Percentiles rank a stretch among this genome's conserved stretches.
phyloP scores from a whole-genome alignment of 1,140 invertebrate genomes.

The Octopus bimaculoides region DNA sequence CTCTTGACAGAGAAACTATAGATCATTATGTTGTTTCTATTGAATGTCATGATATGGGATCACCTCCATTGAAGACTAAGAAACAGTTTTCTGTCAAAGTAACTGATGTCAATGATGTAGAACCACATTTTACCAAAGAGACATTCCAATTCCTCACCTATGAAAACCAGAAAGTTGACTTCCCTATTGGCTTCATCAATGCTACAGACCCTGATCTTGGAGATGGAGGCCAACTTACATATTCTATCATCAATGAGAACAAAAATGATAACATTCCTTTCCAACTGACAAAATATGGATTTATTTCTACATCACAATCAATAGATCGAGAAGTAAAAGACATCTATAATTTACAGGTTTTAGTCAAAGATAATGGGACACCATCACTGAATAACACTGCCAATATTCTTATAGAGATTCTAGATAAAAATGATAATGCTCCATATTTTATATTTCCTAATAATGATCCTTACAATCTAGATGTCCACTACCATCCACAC shows the following conservation, averaged over 20 bases:
- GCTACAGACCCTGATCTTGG: slow-evolving; percentile 3
- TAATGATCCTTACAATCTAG: too few species aligned
- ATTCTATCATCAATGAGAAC: not conserved
- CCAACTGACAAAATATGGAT: not conserved
- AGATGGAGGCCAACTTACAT: not conserved
- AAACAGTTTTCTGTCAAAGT: not conserved
- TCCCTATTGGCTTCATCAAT: not conserved
- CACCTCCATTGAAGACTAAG: slow-evolving; percentile 19
- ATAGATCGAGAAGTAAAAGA: not conserved
- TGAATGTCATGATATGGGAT: slow-evolving; percentile 31
- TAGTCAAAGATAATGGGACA: slow-evolving; percentile 4
- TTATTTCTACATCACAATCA: not conserved
- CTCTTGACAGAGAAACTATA: slow-evolving; percentile 29
- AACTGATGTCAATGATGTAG: not conserved
- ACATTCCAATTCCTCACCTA: not conserved
- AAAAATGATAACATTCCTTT: slow-evolving; percentile 7
- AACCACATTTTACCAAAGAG: not conserved
- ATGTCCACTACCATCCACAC: too few species aligned
- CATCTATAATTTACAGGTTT: not conserved
- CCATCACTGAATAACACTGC: not conserved
- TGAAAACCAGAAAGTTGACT: not conserved
- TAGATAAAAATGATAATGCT: slow-evolving; percentile 46
- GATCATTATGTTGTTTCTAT: slow-evolving; percentile 26
- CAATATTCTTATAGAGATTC: slow-evolving; percentile 37
- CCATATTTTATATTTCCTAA: slow-evolving; percentile 30